Base-by-base conservation (phyloP, 2,888 invertebrate genomes). In the Hyles lineata region DNA sequence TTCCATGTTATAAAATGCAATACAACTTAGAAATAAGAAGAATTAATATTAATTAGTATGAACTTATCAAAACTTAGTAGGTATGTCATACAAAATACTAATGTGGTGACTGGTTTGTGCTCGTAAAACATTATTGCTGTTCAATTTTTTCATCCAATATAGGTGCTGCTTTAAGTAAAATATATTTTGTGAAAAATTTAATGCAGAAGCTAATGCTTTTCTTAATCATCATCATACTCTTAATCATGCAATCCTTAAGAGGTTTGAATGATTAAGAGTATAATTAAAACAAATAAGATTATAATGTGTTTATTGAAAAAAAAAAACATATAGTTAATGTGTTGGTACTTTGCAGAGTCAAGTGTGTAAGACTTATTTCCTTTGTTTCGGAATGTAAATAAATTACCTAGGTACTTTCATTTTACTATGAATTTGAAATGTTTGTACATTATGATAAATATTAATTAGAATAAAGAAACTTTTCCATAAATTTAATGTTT, bases 371-470 rank as follows among this genome's bases (percentile, higher is more conserved):
- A 55, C 55, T 55, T 55, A n/a, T 7, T 55, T 55, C 55, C 55
- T 55, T 1, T n/a, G 55, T 6, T n/a, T 17, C 8, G 55, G 55
- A n/a, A 55, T 55, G 55, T 72, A 23, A 72, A 62, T 52, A 52
- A 50, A 25, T 52, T 43, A 63, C 43, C 43, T 43, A n/a, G n/a
- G n/a, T n/a, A 43, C 29, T 52, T 50, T 25, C 35, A 55, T 71
- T 55, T 52, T 52, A 55, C 70, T 23, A 70, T 70, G 21, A 50
- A 52, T 25, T 55, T 55, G 55, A 7, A n/a, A 55, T 55, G 15
- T 50, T 55, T 52, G 52, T 62, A 62, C 32, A 62, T 62, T 61
- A 61, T 61, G 29, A 29, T 25, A 62, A 29, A 32, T 62, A 19
- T 11, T 62, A 25, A 62, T 62, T 62, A 55, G 55, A 55, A 55